A percentile compares a stretch with the other conserved stretches of the same genome.
Conservation (phyloP, 2,797 vertebrate genomes). For the Intellagama lesueurii region DNA sequence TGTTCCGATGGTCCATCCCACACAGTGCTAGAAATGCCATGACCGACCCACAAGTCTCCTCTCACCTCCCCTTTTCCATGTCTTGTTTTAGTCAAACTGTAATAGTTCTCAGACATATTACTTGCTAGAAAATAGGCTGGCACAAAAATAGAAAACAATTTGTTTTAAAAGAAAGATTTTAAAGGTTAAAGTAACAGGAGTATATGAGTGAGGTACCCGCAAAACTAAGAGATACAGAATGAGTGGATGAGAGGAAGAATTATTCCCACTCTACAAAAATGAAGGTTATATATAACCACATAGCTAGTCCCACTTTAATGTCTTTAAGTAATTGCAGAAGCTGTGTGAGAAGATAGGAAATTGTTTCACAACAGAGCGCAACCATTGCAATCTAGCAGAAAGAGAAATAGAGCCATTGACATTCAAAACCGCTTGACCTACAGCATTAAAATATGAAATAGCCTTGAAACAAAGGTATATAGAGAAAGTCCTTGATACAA, state of each 20-base stretch:
- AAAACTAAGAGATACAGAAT: neutral
- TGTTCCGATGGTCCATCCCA: neutral
- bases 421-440: neutral
- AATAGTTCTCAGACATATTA: conserved; percentile 15
- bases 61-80: neutral
- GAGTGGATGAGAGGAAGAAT: neutral
- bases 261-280: conserved; percentile 6
- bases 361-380: neutral
- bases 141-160: conserved; percentile 18
- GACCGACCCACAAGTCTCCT: neutral
- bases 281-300: neutral
- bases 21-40: neutral
- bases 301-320: neutral
- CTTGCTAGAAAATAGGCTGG: conserved; percentile 30
- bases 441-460: neutral
- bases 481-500: neutral
- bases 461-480: no score
- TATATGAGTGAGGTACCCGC: neutral
- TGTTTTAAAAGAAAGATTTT: neutral
- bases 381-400: neutral
- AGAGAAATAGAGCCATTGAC: neutral
- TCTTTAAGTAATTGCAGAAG: neutral
- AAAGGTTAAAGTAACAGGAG: neutral
- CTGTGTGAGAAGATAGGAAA: neutral
- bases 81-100: neutral